Evolutionary conservation across 1,140 invertebrate genomes (phyloP), one percentile per base, ranked within the genome.

Genomic region (Plutomurus gul): DNA sequence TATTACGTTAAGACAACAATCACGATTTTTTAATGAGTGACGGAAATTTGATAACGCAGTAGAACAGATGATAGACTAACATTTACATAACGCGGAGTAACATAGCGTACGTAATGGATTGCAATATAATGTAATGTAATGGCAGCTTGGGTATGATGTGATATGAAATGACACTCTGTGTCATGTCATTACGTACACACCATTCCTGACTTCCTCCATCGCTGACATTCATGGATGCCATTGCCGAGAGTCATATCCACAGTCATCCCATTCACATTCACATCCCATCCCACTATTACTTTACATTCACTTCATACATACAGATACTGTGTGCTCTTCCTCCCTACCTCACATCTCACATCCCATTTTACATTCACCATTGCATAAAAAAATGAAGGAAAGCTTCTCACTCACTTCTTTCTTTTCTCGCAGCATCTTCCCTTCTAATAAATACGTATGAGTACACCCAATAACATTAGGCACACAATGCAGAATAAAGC

Each of bases 181-280:
- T 65, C 56, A 65, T 65, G 56, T 65, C 56, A 65, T 65, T 65
- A 65, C 56, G 56, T 65, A 65, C 56, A 65, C 56, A 65, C 56
- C 56, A 65, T 65, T 65, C 56, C 56, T 65, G 56, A 65, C 56
- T 65, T 65, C 56, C 56, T 65, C 56, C 27, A 65, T 65, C 56
- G 27, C 56, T 65, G 56, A 65, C 56, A 65, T 65, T 65, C 56
- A 65, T 65, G 56, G 56, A 65, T 65, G 56, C 56, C 56, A 65
- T 65, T 65, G 56, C 56, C 56, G 56, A n/a, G 56, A 65, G 56
- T 65, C 56, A 65, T 65, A 65, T 25, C 36, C 56, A 27, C 36
- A 65, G 56, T 65, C 56, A 65, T 65, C 56, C 56, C 56, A 65
- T 65, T 65, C 56, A 56, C 51, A 56, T 56, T 56, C 51, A 65